Base-by-base conservation (phyloP, 2,888 invertebrate species). In the Dryocosmus kuriphilus region DNA sequence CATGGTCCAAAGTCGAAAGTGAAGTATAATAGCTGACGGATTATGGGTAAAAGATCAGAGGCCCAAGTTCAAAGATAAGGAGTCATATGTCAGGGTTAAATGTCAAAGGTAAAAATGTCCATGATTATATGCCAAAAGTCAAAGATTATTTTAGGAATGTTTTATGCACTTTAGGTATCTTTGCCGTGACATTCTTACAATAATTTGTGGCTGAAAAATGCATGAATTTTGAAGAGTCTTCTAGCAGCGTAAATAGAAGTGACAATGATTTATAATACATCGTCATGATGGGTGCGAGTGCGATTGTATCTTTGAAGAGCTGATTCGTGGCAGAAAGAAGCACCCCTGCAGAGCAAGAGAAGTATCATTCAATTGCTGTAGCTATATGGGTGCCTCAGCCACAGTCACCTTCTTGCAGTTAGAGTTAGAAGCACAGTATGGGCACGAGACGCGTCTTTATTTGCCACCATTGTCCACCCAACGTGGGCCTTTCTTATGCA, bases 401-500 rank as follows among this genome's bases (percentile, higher is more conserved):
- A 51, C 30, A 75, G 62, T 30, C 75, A 61, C 32, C 51, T 57
- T 76, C 60, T 57, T 32, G 61, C 55, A 73, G 75, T 71, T 24
- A 38, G 35, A 73, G 75, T 71, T 24, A 38, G 35, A 65, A 38
- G 16, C 57, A 74, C 27, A 60, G 73, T 79, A 82, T 86, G 81
- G 87, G 83, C 76, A 81, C 81, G 81, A 65, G 81, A 35, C 73
- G 73, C 77, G 65, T 83, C 82, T 86, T 82, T 85, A 85, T 86
- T 86, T 81, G 79, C 76, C 78, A 82, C 51, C 79, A 84, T 85
- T 85, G 85, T 86, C 81, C 60, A 57, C 55, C 62, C 74, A 79
- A 81, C 82, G 78, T 82, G 79, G 80, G 71, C 78, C 77, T 51
- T 51, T 71, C 71, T 71, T 51, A 71, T 22, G n/a, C 5, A 71